phyloP scores from a whole-genome alignment of 2,797 vertebrate species.

The Pantherophis alleghaniensis region DNA sequence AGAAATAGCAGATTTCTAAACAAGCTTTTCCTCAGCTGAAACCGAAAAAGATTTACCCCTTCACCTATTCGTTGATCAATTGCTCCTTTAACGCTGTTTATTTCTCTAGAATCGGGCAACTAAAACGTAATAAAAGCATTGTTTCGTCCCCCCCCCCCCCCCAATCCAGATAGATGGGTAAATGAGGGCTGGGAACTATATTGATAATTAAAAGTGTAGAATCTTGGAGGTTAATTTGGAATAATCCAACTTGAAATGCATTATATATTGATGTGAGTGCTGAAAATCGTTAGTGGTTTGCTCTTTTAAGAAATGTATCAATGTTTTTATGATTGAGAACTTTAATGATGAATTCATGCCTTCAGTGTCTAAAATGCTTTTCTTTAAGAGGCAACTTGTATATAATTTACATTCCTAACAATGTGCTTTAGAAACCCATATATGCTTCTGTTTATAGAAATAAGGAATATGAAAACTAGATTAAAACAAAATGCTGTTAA shows the following conservation, averaged over 20 bases:
- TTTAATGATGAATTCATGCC: not conserved
- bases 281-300: not conserved
- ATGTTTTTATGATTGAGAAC: not conserved
- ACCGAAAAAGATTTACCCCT: not conserved
- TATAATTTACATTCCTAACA: not conserved
- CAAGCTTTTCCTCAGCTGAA: not conserved
- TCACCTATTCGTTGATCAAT: not conserved
- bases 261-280: not conserved
- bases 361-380: not conserved
- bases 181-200: not conserved
- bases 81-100: not conserved
- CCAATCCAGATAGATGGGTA: not conserved
- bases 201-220: not conserved
- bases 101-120: not conserved
- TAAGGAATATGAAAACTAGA: not conserved
- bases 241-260: not conserved
- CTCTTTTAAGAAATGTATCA: not conserved
- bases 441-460: not conserved
- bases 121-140: not conserved
- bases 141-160: rapidly evolving
- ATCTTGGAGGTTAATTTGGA: not conserved
- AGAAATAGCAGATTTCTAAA: not conserved
- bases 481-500: not conserved
- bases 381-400: not conserved
- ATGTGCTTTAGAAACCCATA: not conserved